Evolutionary conservation across 2,888 invertebrate genomes (phyloP).

Genomic region (Cistogaster globosa): DNA sequence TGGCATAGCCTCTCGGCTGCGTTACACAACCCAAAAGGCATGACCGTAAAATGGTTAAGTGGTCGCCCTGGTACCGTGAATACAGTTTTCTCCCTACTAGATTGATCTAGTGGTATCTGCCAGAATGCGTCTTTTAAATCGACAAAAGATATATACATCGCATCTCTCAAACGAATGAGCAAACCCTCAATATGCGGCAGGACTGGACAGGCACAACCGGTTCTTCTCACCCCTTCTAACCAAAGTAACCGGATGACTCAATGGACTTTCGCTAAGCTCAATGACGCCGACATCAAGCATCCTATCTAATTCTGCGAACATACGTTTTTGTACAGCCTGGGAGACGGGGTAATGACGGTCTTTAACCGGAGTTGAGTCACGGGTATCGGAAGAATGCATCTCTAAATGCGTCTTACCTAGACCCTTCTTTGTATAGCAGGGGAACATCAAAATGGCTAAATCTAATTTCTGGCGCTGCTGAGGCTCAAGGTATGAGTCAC

Average conservation of each 20-base stretch:
- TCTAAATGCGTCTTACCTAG: not conserved
- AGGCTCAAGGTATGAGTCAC: not conserved
- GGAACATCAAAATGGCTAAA: not conserved
- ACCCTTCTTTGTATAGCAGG: not conserved
- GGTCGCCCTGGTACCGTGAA: not conserved
- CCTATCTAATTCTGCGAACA: too few species aligned
- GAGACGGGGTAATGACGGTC: not conserved
- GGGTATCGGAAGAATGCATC: not conserved
- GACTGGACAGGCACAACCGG: not conserved
- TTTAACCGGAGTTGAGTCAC: not conserved
- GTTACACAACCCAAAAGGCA: constrained; percentile 48
- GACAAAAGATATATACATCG: not conserved
- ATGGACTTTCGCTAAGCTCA: not conserved
- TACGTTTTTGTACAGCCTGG: not conserved
- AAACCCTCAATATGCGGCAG: too few species aligned
- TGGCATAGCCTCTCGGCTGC: constrained; percentile 41
- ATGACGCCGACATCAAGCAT: too few species aligned
- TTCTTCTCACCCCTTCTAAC: not conserved
- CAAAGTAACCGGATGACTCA: not conserved
- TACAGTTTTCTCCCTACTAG: constrained; percentile 24
- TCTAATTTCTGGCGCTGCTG: not conserved
- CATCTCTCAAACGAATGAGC: too few species aligned
- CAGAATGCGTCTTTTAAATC: constrained; percentile 3
- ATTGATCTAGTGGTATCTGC: constrained; percentile 1
- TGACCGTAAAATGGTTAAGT: constrained; percentile 35